These are phyloP conservation scores for Panurus biarmicus DNA, from an alignment of 2,113 vertebrate genomes.

Conservation along the genomic window DNA sequence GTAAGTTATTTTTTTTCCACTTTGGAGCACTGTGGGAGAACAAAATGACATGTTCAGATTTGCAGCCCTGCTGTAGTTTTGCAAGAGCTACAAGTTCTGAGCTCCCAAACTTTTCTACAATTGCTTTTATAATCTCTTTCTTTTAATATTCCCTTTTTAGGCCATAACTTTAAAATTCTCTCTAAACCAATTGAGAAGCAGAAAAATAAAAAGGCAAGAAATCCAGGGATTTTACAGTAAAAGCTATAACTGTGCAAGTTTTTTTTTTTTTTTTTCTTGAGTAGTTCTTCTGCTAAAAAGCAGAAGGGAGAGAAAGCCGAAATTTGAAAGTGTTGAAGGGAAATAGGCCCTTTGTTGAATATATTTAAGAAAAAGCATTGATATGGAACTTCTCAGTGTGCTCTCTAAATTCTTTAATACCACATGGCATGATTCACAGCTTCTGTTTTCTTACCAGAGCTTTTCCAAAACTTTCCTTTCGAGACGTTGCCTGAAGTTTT, in stretches of 20 bases:
- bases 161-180: conserved; percentile 27
- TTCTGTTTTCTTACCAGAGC: conserved; percentile 7
- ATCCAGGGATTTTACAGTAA: conserved; percentile 33
- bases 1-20: not conserved
- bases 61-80: not conserved
- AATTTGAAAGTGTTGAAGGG: conserved; percentile 14
- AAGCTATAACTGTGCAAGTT: not conserved
- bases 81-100: not conserved
- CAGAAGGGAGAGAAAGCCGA: not conserved
- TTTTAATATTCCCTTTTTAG: conserved; percentile 29
- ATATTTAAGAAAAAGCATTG: conserved; percentile 15
- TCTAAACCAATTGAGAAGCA: conserved; percentile 48
- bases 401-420: conserved; percentile 31
- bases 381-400: not conserved
- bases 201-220: conserved; percentile 44
- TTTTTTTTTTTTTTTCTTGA: not conserved
- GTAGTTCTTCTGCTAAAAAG: not conserved
- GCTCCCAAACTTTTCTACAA: conserved; percentile 18
- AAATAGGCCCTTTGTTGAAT: conserved; percentile 35
- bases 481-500: not conserved
- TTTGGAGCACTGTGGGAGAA: not conserved
- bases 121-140: conserved; percentile 46
- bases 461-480: not conserved
- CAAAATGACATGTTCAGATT: accelerated
- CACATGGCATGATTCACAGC: not conserved